These are phyloP conservation scores for Heteropelma amictum DNA, from an alignment of 2,888 invertebrate species.

Conservation along the genomic window DNA sequence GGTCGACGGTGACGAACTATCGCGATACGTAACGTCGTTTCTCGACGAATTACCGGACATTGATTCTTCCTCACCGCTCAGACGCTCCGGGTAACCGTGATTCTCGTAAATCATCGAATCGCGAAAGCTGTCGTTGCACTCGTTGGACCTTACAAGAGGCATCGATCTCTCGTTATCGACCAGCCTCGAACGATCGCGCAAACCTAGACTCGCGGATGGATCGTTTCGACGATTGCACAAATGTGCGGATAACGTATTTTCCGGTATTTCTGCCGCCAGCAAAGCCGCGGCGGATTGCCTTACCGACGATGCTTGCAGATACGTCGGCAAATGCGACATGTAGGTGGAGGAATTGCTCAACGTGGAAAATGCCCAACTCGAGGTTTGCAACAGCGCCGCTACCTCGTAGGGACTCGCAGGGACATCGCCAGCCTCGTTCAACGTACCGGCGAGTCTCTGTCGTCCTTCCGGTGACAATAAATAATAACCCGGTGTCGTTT, in stretches of 20 bases:
- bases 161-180: conserved; percentile 7
- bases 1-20: conserved; percentile 52
- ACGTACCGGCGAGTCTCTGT: conserved; percentile 63
- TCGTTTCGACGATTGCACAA: conserved; percentile 40
- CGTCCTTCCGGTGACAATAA: conserved; percentile 72
- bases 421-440: conserved; percentile 52
- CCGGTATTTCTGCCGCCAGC: conserved; percentile 47
- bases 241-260: conserved; percentile 24
- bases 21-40: conserved; percentile 48
- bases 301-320: conserved; percentile 60
- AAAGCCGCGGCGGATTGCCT: conserved; percentile 41
- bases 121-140: conserved; percentile 45
- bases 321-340: conserved; percentile 67
- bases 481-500: conserved; percentile 71
- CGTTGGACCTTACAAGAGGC: conserved; percentile 2
- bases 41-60: conserved; percentile 56
- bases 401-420: conserved; percentile 68
- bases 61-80: conserved; percentile 61
- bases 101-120: conserved; percentile 58
- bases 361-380: conserved; percentile 70
- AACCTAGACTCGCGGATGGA: conserved; percentile 9
- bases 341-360: conserved; percentile 66
- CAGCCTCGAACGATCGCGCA: conserved; percentile 42
- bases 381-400: conserved; percentile 69
- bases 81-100: conserved; percentile 45